phyloP scores from a whole-genome alignment of 2,797 vertebrate species.

The Sebastes jordani region DNA sequence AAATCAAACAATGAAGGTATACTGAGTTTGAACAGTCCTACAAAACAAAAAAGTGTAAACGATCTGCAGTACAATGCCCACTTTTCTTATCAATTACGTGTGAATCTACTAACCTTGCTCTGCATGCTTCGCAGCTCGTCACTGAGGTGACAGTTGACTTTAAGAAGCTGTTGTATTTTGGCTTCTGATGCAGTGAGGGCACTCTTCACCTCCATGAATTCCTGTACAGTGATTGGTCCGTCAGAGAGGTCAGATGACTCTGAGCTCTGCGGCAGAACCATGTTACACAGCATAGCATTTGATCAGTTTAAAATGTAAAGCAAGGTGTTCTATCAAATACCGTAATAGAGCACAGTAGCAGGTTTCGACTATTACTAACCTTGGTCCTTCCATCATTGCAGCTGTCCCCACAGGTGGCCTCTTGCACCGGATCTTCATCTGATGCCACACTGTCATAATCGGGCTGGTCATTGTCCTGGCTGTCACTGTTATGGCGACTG shows the following conservation, averaged over 20 bases:
- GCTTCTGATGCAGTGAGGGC: slow-evolving; percentile 95
- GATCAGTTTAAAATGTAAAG: not conserved
- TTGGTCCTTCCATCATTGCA: slow-evolving; percentile 90
- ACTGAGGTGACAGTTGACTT: slow-evolving; percentile 97
- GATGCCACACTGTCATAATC: slow-evolving; percentile 99
- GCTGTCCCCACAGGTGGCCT: slow-evolving; percentile 84
- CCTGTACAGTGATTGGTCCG: slow-evolving; percentile 94
- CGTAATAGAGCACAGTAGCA: not conserved
- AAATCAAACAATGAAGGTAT: not conserved
- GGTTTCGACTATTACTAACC: slow-evolving; percentile 72
- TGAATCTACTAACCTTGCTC: slow-evolving; percentile 87
- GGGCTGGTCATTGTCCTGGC: slow-evolving; percentile 95
- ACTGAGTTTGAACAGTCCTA: not conserved
- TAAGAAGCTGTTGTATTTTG: slow-evolving; percentile 98
- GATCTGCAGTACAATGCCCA: not conserved
- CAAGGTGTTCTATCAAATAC: not conserved
- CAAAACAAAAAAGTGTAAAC: not conserved
- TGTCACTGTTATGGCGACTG: slow-evolving; percentile 88
- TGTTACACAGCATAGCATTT: not conserved
- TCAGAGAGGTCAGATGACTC: slow-evolving; percentile 95
- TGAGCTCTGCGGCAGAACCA: slow-evolving; percentile 86
- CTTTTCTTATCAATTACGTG: not conserved
- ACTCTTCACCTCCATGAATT: slow-evolving; percentile 96
- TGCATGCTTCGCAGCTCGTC: slow-evolving; percentile 97
- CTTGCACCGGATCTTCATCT: slow-evolving; percentile 92